phyloP scores from a whole-genome alignment of 2,888 invertebrate genomes.

The Morinoia aosen region DNA sequence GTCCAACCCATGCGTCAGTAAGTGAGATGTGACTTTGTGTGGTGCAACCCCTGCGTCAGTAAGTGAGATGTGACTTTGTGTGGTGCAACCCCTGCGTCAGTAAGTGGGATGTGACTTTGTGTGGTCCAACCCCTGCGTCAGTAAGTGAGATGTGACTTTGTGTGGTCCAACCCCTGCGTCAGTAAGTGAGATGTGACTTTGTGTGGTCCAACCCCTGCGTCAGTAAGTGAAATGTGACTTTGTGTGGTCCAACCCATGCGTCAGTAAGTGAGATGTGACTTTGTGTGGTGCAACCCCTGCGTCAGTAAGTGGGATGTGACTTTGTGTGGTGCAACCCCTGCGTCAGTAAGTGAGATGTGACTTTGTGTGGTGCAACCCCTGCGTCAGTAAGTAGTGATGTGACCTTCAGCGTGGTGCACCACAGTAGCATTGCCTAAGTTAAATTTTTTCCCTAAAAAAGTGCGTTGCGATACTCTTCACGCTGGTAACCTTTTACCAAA shows the following conservation, averaged over 20 bases:
- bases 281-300: background rate
- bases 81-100: background rate
- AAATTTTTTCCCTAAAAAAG: too few species aligned
- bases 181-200: conserved; percentile 77
- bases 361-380: background rate
- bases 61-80: conserved; percentile 72
- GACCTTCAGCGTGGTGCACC: too few species aligned
- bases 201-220: background rate
- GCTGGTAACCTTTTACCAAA: too few species aligned
- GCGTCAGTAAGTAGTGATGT: background rate
- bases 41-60: conserved; percentile 91
- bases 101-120: background rate
- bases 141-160: background rate
- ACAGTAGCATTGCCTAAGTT: too few species aligned
- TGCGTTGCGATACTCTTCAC: too few species aligned
- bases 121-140: conserved; percentile 70
- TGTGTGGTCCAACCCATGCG: conserved; percentile 93
- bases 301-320: conserved; percentile 70
- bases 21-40: conserved; percentile 71
- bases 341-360: conserved; percentile 70
- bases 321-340: background rate
- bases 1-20: conserved; percentile 92
- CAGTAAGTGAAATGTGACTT: conserved; percentile 78
- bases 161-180: conserved; percentile 86
- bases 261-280: conserved; percentile 78